Evolutionary conservation across 2,888 invertebrate species (phyloP).

Genomic region (Poecilobothrus nobilitatus): DNA sequence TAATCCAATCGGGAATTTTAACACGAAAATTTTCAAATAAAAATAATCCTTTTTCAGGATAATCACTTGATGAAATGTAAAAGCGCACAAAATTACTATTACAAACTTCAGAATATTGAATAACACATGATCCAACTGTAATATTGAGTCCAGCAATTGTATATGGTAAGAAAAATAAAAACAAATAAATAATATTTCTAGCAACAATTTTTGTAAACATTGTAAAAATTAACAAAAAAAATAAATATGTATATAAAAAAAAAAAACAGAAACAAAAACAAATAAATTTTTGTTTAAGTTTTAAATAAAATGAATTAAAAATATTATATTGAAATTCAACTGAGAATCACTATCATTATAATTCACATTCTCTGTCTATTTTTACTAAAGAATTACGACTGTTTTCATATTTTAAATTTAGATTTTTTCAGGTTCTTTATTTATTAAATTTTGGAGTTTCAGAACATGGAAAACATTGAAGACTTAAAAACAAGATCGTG

Average conservation of each 20-base stretch:
- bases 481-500: not conserved
- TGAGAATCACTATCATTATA: too few species aligned
- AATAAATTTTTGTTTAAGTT: too few species aligned
- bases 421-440: too few species aligned
- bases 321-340: too few species aligned
- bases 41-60: conserved; percentile 22
- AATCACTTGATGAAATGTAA: conserved; percentile 26
- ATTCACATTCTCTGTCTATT: too few species aligned
- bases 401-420: not conserved
- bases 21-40: conserved; percentile 22
- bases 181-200: conserved; percentile 5
- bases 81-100: conserved; percentile 28
- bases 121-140: conserved; percentile 28
- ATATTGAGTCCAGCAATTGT: conserved; percentile 22
- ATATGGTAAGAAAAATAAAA: conserved; percentile 6
- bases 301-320: too few species aligned
- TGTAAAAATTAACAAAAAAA: too few species aligned
- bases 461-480: conserved; percentile 1
- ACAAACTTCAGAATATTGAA: conserved; percentile 28
- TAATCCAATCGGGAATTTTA: conserved; percentile 24
- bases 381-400: not conserved
- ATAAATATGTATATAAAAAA: too few species aligned
- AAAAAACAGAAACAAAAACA: too few species aligned
- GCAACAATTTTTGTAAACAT: not conserved
- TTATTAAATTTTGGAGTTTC: not conserved